These are phyloP conservation scores for Carollia perspicillata DNA, from an alignment of 2,113 vertebrate genomes.

Conservation along the genomic window DNA sequence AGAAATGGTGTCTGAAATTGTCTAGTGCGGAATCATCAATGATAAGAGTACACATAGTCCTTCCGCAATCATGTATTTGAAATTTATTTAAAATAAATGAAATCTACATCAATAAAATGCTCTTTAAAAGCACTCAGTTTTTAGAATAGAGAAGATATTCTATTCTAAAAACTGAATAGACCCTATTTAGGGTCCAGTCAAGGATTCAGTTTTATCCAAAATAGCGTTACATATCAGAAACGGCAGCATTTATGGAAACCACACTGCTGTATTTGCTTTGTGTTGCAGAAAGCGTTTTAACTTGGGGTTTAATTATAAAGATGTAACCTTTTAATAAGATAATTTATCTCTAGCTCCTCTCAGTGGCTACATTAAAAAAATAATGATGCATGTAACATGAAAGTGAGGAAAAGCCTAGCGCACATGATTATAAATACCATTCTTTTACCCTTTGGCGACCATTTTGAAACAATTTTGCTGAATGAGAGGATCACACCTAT, in stretches of 20 bases:
- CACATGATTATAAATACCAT: neutral
- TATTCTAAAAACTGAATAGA: no score
- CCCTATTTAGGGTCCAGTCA: neutral
- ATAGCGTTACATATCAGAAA: neutral
- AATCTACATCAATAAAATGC: neutral
- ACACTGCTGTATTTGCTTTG: neutral
- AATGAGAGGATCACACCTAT: neutral
- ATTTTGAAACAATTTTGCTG: neutral
- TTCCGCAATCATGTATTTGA: neutral
- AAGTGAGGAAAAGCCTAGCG: neutral
- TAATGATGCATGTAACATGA: neutral
- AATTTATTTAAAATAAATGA: neutral
- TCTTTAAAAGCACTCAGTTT: neutral
- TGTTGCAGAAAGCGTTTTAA: neutral
- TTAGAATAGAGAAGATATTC: neutral
- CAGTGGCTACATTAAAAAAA: neutral
- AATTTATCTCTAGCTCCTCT: neutral
- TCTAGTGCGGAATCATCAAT: neutral
- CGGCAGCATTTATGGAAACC: neutral
- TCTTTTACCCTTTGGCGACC: neutral
- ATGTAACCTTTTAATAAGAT: neutral
- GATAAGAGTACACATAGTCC: neutral
- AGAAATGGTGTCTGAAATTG: neutral
- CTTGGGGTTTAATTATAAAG: neutral
- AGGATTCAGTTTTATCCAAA: neutral